Evolutionary conservation across 1,140 invertebrate genomes (phyloP).

Genomic region (Gryllus bimaculatus): DNA sequence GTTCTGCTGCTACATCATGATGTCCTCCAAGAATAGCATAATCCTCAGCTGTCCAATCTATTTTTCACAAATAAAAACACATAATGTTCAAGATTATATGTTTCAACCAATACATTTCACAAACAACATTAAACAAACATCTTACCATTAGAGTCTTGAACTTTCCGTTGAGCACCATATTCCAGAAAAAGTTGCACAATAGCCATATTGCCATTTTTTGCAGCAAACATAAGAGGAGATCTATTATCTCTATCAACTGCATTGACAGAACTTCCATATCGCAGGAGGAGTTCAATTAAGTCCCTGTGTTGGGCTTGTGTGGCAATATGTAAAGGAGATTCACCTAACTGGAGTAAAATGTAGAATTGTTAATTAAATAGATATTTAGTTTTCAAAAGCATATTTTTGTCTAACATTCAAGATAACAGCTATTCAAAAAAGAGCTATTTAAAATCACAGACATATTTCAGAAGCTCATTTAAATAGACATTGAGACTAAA

Average conservation of each 20-base stretch:
- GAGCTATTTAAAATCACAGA: no score
- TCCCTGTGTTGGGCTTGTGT: constrained; percentile 21
- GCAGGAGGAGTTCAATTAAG: constrained; percentile 21
- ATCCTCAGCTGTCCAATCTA: constrained; percentile 31
- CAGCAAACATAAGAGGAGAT: constrained; percentile 24
- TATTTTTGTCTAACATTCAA: no score
- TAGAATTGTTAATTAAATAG: not conserved
- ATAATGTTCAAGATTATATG: not conserved
- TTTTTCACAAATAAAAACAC: not conserved
- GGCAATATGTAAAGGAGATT: constrained; percentile 22
- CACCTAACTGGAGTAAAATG: constrained; percentile 15
- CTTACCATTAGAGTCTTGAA: constrained; percentile 30
- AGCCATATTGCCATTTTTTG: constrained; percentile 25
- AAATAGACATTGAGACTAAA: not conserved
- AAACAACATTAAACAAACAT: not conserved
- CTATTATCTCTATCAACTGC: constrained; percentile 20
- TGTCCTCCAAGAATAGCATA: constrained; percentile 30
- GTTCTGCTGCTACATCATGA: constrained; percentile 25
- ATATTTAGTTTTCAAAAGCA: not conserved
- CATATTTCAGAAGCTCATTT: not conserved
- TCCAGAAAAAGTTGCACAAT: constrained; percentile 29
- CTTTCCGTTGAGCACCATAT: constrained; percentile 27
- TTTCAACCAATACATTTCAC: not conserved
- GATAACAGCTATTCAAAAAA: no score
- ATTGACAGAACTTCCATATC: constrained; percentile 22